phyloP scores from a whole-genome alignment of 2,888 invertebrate species.

The Amphipoea oculea region DNA sequence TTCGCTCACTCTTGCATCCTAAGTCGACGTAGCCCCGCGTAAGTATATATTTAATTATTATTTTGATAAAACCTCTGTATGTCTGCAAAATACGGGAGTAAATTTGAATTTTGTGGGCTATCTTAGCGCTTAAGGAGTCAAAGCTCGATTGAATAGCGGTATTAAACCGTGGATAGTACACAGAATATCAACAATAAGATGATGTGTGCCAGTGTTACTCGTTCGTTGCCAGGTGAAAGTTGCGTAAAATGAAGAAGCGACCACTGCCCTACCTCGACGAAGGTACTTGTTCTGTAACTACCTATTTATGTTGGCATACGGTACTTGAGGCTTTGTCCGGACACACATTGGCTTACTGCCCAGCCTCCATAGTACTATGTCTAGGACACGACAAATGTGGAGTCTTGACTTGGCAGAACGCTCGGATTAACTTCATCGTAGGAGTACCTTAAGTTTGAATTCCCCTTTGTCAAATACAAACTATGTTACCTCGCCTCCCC shows the following conservation, averaged over 20 bases:
- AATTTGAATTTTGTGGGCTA: not conserved
- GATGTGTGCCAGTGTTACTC: slow-evolving; percentile 59
- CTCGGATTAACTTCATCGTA: not conserved
- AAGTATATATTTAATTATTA: too few species aligned
- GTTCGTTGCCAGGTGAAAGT: slow-evolving; percentile 61
- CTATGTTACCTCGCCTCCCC: not conserved
- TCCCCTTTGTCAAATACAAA: not conserved
- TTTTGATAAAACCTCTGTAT: too few species aligned
- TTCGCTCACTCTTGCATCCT: too few species aligned
- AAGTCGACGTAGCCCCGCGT: too few species aligned
- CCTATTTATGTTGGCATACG: slow-evolving; percentile 26
- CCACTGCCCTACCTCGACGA: slow-evolving; percentile 51
- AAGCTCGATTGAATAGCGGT: not conserved
- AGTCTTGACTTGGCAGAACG: slow-evolving; percentile 17
- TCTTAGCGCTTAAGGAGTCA: not conserved
- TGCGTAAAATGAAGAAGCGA: slow-evolving; percentile 55
- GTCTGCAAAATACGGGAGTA: not conserved
- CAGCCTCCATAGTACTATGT: slow-evolving; percentile 26
- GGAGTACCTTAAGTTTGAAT: not conserved
- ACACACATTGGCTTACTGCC: slow-evolving; percentile 46
- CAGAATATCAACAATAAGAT: slow-evolving; percentile 33
- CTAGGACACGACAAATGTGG: slow-evolving; percentile 11
- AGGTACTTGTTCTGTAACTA: slow-evolving; percentile 26
- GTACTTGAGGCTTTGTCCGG: slow-evolving; percentile 49
- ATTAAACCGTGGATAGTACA: slow-evolving; percentile 5